Evolutionary conservation across 1,140 invertebrate genomes (phyloP).

Genomic region (Aphis craccivora): DNA sequence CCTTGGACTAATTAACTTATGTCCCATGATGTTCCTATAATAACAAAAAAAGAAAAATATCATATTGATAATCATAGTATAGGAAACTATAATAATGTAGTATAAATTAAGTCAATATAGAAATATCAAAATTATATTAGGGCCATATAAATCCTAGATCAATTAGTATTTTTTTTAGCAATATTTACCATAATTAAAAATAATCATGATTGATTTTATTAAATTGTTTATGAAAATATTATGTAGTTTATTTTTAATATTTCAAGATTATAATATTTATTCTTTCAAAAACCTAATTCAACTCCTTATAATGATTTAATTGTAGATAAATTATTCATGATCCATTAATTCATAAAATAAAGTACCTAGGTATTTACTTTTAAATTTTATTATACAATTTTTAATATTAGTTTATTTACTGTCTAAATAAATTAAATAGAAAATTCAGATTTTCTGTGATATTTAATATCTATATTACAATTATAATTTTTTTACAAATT

Average conservation of each 20-base stretch:
- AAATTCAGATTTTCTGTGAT: not conserved
- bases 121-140: not conserved
- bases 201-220: not conserved
- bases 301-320: not conserved
- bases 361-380: not conserved
- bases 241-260: not conserved
- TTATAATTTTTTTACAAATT: not conserved
- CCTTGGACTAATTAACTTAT: conserved; percentile 14
- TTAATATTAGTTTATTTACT: not conserved
- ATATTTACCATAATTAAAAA: not conserved
- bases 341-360: not conserved
- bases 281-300: not conserved
- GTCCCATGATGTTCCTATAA: conserved; percentile 28
- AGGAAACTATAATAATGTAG: not conserved
- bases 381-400: not conserved
- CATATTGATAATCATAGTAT: not conserved
- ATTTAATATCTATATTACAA: not conserved
- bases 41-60: not conserved
- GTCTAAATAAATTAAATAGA: not conserved
- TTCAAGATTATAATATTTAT: not conserved
- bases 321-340: not conserved
- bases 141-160: too few relatives aligned
- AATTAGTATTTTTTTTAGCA: not conserved
- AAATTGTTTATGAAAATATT: not conserved
- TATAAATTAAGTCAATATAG: not conserved